These are phyloP conservation scores for Peromyscus eremicus DNA, from an alignment of 2,797 vertebrate species.

Conservation along the genomic window DNA sequence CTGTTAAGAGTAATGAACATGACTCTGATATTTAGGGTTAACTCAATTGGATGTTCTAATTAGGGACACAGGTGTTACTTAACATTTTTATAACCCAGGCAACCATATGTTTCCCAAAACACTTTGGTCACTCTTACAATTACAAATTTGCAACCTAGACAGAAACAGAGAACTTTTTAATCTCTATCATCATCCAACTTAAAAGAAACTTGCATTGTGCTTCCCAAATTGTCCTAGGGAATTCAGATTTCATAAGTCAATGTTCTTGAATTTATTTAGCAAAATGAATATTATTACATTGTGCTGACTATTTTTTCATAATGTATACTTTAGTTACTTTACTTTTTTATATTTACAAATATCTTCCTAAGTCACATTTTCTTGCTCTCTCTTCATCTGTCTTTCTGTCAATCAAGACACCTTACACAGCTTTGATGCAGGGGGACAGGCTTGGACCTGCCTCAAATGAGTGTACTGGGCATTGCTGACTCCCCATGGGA, in stretches of 20 bases:
- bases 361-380: not conserved
- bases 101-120: conserved; percentile 53
- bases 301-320: not conserved
- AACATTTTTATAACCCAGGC: conserved; percentile 38
- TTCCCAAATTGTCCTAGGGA: not conserved
- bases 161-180: not conserved
- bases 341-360: not conserved
- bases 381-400: not conserved
- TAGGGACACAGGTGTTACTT: conserved; percentile 58
- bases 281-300: not conserved
- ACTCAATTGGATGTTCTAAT: conserved; percentile 54
- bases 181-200: not conserved
- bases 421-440: too few species aligned
- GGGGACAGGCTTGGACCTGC: too few species aligned
- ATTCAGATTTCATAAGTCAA: conserved; percentile 9
- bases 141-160: not conserved
- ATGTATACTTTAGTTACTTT: not conserved
- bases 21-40: conserved; percentile 62
- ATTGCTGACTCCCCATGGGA: too few species aligned
- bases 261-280: not conserved
- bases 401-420: not conserved
- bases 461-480: too few species aligned
- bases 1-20: conserved; percentile 49
- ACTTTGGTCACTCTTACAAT: conserved; percentile 60
- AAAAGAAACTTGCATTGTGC: not conserved